phyloP scores from a whole-genome alignment of 1,140 invertebrate species.

The Trichonephila clavata region DNA sequence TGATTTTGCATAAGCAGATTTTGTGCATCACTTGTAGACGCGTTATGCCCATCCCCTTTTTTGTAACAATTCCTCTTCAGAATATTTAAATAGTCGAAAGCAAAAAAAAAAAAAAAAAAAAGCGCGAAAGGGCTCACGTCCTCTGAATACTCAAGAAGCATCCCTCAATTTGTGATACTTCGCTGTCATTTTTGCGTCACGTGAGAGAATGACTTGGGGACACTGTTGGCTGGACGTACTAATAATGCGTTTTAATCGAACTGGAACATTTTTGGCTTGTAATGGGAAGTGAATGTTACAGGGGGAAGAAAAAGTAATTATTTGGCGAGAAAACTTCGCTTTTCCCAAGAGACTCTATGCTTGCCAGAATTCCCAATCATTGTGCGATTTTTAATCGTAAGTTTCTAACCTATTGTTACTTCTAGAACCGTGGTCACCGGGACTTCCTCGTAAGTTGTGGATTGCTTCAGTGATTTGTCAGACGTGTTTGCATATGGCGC shows the following conservation, averaged over 20 bases:
- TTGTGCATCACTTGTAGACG: too few species aligned
- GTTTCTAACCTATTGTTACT: neutral
- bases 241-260: constrained; percentile 11
- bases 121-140: neutral
- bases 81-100: too few species aligned
- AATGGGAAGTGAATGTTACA: constrained; percentile 11
- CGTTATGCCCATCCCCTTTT: too few species aligned
- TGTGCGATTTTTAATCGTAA: neutral
- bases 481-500: neutral
- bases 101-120: neutral
- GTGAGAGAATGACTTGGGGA: constrained; percentile 8
- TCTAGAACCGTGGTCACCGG: neutral
- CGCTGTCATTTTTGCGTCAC: neutral
- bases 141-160: neutral
- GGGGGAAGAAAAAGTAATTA: neutral
- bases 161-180: neutral
- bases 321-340: neutral
- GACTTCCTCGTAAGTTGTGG: neutral
- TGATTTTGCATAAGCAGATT: too few species aligned
- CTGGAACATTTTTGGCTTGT: neutral
- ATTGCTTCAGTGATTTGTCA: neutral
- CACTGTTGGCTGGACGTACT: constrained; percentile 19
- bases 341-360: constrained; percentile 28
- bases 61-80: too few species aligned
- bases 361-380: constrained; percentile 3